Conservation (phyloP, 2,113 vertebrate species). For the Pseudorasbora parva region DNA sequence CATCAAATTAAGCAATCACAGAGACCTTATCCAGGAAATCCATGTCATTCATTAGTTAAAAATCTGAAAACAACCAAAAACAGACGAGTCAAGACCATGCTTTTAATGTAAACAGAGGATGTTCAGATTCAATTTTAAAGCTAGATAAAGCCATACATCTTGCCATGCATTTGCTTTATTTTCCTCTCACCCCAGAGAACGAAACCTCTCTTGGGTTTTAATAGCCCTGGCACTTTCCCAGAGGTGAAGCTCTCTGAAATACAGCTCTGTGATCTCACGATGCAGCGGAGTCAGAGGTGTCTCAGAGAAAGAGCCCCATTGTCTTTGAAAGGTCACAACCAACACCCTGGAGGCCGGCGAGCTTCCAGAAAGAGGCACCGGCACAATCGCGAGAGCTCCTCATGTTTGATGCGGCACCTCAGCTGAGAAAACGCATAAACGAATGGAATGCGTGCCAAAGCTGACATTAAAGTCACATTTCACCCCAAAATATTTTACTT, state of each 20-base stretch:
- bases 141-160: not conserved
- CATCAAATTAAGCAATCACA: not conserved
- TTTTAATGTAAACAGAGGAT: not conserved
- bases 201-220: not conserved
- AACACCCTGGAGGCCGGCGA: not conserved
- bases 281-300: not conserved
- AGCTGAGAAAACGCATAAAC: not conserved
- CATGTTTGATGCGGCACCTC: not conserved
- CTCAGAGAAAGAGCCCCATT: not conserved
- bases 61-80: conserved; percentile 1
- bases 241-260: conserved; percentile 10
- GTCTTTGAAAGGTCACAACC: not conserved
- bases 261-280: not conserved
- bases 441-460: not conserved
- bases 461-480: not conserved
- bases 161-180: not conserved
- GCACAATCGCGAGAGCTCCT: not conserved
- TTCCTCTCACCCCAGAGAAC: not conserved
- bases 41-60: not conserved
- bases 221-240: not conserved
- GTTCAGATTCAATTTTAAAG: not conserved
- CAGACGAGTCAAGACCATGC: not conserved
- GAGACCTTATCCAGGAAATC: not conserved
- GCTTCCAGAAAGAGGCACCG: not conserved
- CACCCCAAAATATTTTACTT: not conserved